Base-by-base conservation (phyloP, 2,113 vertebrate species). In the Empidonax traillii region DNA sequence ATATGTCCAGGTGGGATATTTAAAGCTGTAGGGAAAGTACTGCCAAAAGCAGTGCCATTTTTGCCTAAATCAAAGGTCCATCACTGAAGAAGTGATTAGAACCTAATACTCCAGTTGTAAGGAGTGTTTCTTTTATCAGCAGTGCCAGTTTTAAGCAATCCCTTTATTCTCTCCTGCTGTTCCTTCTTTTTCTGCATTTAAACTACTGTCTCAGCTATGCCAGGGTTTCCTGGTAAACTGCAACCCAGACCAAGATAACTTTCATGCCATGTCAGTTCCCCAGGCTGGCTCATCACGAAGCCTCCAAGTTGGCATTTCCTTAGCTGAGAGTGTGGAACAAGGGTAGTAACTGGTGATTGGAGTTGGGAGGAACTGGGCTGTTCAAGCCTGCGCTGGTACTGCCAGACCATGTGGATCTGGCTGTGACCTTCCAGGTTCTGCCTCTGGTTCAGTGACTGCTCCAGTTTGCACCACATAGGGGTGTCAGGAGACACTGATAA, bases 361-460 rank as follows among this genome's bases (percentile, higher is more conserved):
- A 41, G 13, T 0, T 21, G 47, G 73, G 44, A 28, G 33, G n/a
- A 37, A 55, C 28, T 0, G 1, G 27, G 37, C 49, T 33, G 1
- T 41, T 43, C 7, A 7, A 43, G 33, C 10, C 43, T 30, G 14
- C 10, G 2, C 18, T 28, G 61, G 18, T 35, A 27, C 43, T 6
- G n/a, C 15, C n/a, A 31, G 15, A 7, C 24, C 19, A 0, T 15
- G 39, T 24, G 13, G 6, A 4, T 12, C 41, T 62, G 55, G 17
- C 47, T 76, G 87, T 13, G 19, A 33, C 55, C 23, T 71, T 41
- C 10, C 37, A 49, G 61, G 27, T 78, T 66, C 63, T 63, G 35
- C 31, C 7, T 0, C 35, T 1, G 6, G 3, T 39, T 39, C 56
- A 75, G 27, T 8, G 13, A 44, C 19, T 0, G 0, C 31, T 68